phyloP scores from a whole-genome alignment of 2,888 invertebrate species.

The Papilio demoleus region DNA sequence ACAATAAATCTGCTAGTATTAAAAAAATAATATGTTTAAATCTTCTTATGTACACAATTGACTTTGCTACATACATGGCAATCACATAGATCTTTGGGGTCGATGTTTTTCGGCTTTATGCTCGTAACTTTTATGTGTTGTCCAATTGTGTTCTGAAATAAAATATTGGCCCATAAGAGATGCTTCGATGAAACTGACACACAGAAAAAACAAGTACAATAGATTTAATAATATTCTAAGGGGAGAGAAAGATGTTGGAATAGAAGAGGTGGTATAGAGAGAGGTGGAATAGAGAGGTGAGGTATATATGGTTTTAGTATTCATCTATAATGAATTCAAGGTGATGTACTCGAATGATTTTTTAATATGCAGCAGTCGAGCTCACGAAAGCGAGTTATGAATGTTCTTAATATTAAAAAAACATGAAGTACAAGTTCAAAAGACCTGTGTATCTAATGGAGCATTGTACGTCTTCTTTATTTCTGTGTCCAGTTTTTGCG shows the following conservation, averaged over 20 bases:
- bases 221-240: too few species aligned
- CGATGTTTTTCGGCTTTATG: conserved; percentile 52
- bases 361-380: too few species aligned
- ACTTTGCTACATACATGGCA: conserved; percentile 18
- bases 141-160: conserved; percentile 68
- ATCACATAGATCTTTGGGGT: conserved; percentile 26
- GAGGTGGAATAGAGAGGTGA: too few species aligned
- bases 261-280: too few species aligned
- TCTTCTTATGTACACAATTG: background rate
- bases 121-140: conserved; percentile 67
- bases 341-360: too few species aligned
- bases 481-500: conserved; percentile 46
- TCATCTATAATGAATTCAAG: too few species aligned
- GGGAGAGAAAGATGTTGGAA: too few species aligned
- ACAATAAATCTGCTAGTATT: too few species aligned
- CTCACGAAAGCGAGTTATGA: too few species aligned
- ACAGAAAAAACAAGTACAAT: too few species aligned
- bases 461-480: conserved; percentile 62
- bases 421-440: background rate
- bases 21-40: conserved; percentile 7
- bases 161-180: background rate
- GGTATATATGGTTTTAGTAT: too few species aligned
- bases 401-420: background rate
- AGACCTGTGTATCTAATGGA: conserved; percentile 64
- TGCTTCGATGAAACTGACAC: background rate